Base-by-base conservation (phyloP, 2,888 invertebrate species). In the Craniophora ligustri region DNA sequence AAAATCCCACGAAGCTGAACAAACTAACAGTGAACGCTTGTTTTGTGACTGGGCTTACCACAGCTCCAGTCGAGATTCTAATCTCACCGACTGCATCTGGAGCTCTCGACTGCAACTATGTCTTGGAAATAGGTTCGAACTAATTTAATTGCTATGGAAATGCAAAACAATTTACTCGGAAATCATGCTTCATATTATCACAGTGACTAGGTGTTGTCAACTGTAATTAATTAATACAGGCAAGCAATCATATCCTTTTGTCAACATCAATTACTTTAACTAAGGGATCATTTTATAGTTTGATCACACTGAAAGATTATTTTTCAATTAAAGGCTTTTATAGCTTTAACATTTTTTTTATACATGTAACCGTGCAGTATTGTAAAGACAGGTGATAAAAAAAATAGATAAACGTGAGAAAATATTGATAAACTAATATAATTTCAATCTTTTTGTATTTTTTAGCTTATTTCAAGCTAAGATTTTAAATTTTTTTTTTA, bases 81-180 rank as follows among this genome's bases (percentile, higher is more conserved):
- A 65, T 67, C 47, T 50, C 36, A 16, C 36, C 35, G 38, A 42
- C 23, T n/a, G 28, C 41, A 49, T 56, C 35, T 38, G 36, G 19
- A 48, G 35, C 35, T 41, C 11, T 26, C 23, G 8, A 3, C 23
- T 23, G 10, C 3, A 23, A 23, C 8, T 10, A 3, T 32, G 39
- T 51, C 63, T 67, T 51, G 53, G 40, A 50, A 49, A 28, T 35
- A 38, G n/a, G n/a, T n/a, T n/a, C 21, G 45, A 14, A 38, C 32
- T 59, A 63, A 67, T 67, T 64, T n/a, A 63, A 54, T 66, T 50
- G 34, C 18, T 5, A n/a, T 26, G 47, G 38, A 42, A 67, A 50
- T 48, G 40, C 54, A 48, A 15, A 21, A 3, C 42, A 36, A 16
- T 47, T 47, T 44, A 11, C 15, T 38, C 23, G 36, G 34, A 38